phyloP scores from a whole-genome alignment of 2,113 vertebrate species.

The Bufo bufo region DNA sequence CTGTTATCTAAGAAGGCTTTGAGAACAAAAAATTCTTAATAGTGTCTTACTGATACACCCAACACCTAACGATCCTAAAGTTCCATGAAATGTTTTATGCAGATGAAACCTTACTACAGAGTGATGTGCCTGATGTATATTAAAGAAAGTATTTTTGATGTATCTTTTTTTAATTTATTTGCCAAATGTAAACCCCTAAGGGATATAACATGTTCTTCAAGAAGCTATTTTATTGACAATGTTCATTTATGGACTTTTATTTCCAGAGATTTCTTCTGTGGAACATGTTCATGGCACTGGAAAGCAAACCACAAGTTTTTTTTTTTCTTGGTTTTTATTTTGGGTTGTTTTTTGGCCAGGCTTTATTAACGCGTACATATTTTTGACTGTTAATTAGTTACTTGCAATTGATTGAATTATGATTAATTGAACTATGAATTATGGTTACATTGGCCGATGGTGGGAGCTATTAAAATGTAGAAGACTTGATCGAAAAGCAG shows the following conservation, averaged over 20 bases:
- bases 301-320: conserved; percentile 63
- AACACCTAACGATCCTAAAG: conserved; percentile 65
- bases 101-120: conserved; percentile 73
- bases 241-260: conserved; percentile 66
- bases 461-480: conserved; percentile 58
- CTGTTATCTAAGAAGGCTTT: conserved; percentile 62
- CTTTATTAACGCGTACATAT: conserved; percentile 66
- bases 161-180: conserved; percentile 77
- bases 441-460: conserved; percentile 20
- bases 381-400: conserved; percentile 70
- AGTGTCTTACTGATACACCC: conserved; percentile 64
- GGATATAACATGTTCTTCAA: conserved; percentile 71
- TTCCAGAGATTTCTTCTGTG: conserved; percentile 60
- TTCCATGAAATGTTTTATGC: conserved; percentile 70
- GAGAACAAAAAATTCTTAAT: conserved; percentile 60
- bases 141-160: conserved; percentile 85
- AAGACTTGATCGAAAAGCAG: conserved; percentile 63
- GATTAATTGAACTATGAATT: background rate
- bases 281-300: conserved; percentile 67
- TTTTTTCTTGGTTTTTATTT: conserved; percentile 48
- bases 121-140: conserved; percentile 82
- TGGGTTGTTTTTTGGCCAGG: conserved; percentile 64
- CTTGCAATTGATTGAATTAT: conserved; percentile 56
- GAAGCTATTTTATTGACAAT: conserved; percentile 67
- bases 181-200: conserved; percentile 79